Conservation (phyloP, 2,888 invertebrate genomes). For the Lasioglossum calceatum region DNA sequence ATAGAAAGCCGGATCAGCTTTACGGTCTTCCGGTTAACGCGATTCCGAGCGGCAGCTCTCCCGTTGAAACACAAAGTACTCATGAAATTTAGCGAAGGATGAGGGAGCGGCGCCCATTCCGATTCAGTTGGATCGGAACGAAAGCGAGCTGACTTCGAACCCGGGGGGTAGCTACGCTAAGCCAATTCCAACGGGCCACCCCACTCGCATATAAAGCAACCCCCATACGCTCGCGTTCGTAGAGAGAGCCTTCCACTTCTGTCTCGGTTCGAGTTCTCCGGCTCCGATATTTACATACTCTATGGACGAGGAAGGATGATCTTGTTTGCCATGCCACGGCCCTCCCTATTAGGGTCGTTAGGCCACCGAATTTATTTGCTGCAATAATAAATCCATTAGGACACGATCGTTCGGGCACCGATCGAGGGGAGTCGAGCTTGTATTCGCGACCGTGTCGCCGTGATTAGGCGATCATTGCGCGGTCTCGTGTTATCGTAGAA, state of each 20-base stretch:
- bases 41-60: conserved; percentile 33
- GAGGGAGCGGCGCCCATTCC: conserved; percentile 63
- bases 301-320: conserved; percentile 83
- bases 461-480: background rate
- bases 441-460: background rate
- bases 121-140: conserved; percentile 73
- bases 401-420: conserved; percentile 73
- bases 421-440: conserved; percentile 61
- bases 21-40: conserved; percentile 55
- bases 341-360: conserved; percentile 83
- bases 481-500: background rate
- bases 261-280: conserved; percentile 65
- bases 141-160: conserved; percentile 74
- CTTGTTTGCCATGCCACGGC: conserved; percentile 83
- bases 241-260: conserved; percentile 67
- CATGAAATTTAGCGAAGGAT: conserved; percentile 56
- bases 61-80: conserved; percentile 49
- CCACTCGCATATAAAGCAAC: conserved; percentile 80
- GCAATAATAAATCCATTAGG: conserved; percentile 84
- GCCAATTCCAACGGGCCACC: conserved; percentile 79
- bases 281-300: conserved; percentile 82
- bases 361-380: conserved; percentile 83
- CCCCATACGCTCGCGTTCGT: conserved; percentile 74
- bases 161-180: conserved; percentile 73
- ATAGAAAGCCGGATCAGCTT: conserved; percentile 18